phyloP scores from a whole-genome alignment of 2,113 vertebrate genomes.

The Lepidothrix coronata region DNA sequence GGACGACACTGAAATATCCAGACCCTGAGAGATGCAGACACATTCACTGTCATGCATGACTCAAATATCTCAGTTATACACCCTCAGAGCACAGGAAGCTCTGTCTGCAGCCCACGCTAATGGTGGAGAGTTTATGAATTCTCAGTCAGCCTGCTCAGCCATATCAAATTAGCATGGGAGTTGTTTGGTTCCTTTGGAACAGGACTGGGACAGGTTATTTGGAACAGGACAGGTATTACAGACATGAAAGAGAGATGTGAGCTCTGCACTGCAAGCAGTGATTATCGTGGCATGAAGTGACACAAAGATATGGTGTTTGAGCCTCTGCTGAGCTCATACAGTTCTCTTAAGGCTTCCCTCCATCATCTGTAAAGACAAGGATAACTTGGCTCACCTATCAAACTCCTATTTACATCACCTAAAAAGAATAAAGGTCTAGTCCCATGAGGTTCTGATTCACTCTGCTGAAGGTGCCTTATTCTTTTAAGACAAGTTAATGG shows the following conservation, averaged over 20 bases:
- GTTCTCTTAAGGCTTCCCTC: background rate
- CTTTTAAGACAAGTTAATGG: background rate
- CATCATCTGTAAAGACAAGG: background rate
- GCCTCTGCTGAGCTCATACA: background rate
- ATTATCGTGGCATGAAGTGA: background rate
- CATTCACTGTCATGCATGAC: background rate
- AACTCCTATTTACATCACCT: background rate
- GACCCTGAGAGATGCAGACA: background rate
- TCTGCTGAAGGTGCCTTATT: background rate
- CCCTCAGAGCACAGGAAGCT: background rate
- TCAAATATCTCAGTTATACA: background rate
- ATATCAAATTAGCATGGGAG: background rate
- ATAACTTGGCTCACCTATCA: background rate
- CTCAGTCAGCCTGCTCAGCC: background rate
- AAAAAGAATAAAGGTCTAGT: constrained; percentile 3
- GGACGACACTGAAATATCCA: background rate
- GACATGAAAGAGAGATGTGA: background rate
- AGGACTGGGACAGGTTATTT: background rate
- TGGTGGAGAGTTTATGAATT: background rate
- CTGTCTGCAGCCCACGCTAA: background rate
- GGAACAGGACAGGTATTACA: background rate
- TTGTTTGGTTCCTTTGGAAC: background rate
- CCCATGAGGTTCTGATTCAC: constrained; percentile 4
- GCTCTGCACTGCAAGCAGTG: background rate
- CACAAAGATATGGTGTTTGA: background rate